phyloP scores from a whole-genome alignment of 2,113 vertebrate species.

The Prunella fulvescens region DNA sequence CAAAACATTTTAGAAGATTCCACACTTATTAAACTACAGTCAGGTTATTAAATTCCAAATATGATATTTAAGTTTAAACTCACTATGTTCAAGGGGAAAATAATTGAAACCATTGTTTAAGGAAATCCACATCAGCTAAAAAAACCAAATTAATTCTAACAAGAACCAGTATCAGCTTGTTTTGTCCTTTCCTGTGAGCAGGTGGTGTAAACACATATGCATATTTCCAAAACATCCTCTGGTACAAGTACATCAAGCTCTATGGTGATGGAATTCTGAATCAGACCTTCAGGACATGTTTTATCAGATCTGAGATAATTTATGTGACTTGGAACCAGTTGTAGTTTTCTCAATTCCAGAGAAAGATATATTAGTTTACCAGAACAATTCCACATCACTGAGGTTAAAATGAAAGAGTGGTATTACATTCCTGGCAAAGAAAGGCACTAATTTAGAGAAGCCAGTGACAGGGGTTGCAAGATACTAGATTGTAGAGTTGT shows the following conservation, averaged over 20 bases:
- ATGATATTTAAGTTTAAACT: neutral
- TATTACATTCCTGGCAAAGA: neutral
- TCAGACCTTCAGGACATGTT: neutral
- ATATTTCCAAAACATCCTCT: neutral
- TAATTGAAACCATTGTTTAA: neutral
- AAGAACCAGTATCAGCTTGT: neutral
- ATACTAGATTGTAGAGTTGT: neutral
- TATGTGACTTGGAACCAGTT: neutral
- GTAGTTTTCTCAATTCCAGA: neutral
- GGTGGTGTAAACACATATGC: neutral
- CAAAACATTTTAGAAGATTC: neutral
- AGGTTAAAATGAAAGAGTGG: neutral
- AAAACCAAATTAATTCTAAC: neutral
- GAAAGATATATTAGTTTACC: neutral
- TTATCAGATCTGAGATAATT: neutral
- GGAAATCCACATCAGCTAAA: neutral
- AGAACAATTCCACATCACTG: neutral
- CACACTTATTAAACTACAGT: neutral
- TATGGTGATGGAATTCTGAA: neutral
- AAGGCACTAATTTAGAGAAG: neutral
- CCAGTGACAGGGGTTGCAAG: neutral
- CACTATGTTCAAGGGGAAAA: neutral
- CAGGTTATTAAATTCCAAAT: neutral
- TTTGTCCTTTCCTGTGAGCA: neutral
- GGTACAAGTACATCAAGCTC: neutral